phyloP scores from a whole-genome alignment of 2,888 invertebrate genomes.

The Drosophila paramelanica region DNA sequence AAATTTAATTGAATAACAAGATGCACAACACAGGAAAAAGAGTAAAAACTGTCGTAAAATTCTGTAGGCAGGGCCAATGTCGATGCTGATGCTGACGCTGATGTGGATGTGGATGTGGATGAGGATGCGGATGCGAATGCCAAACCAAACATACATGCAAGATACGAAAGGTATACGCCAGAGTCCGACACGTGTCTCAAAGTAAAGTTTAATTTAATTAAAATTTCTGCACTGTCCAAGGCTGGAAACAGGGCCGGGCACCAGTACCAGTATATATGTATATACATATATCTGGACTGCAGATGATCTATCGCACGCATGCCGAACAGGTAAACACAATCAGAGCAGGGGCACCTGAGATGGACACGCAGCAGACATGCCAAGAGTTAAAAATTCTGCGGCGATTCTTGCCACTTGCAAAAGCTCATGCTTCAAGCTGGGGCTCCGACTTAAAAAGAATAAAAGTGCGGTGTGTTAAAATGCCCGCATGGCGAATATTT shows the following conservation, averaged over 20 bases:
- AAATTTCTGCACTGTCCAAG: conserved; percentile 66
- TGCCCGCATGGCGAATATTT: conserved; percentile 47
- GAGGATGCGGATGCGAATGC: conserved; percentile 19
- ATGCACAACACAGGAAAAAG: conserved; percentile 22
- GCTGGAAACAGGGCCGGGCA: conserved; percentile 21
- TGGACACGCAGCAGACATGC: conserved; percentile 49
- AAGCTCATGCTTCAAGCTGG: conserved; percentile 6
- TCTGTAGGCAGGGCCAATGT: conserved; percentile 27
- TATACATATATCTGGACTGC: conserved; percentile 13
- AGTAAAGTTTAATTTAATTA: conserved; percentile 80
- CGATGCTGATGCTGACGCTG: conserved; percentile 24
- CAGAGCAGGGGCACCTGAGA: conserved; percentile 54
- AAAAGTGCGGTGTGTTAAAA: conserved; percentile 55
- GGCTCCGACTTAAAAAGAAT: conserved; percentile 15
- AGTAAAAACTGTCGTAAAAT: conserved; percentile 67
- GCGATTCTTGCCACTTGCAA: conserved; percentile 10
- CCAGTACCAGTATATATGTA: not conserved
- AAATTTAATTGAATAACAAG: conserved; percentile 77
- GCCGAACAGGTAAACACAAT: conserved; percentile 71
- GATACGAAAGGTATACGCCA: conserved; percentile 32
- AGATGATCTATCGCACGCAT: conserved; percentile 79
- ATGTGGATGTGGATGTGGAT: conserved; percentile 21
- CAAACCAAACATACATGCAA: conserved; percentile 35
- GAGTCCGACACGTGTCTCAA: conserved; percentile 73
- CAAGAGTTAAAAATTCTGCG: conserved; percentile 42